Base-by-base conservation (phyloP, 2,113 vertebrate species). In the Prinia subflava region DNA sequence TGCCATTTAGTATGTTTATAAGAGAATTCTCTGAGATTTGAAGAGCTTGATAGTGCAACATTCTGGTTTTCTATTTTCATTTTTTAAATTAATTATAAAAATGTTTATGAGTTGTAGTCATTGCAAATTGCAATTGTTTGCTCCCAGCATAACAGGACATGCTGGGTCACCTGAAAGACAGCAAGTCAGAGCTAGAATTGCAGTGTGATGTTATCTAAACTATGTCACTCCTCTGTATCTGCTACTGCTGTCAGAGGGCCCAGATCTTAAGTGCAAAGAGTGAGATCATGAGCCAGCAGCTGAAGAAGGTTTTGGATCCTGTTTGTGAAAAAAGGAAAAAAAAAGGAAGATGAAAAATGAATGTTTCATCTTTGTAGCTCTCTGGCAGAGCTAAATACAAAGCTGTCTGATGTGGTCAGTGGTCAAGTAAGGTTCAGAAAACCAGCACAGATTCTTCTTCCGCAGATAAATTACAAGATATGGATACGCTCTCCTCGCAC, bases 391-490 rank as follows among this genome's bases (percentile, higher is more conserved):
- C 50, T 77, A 83, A 77, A 88, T 55, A 63, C 63, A 83, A 86
- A 86, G 74, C 27, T 2, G 11, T 24, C 68, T 74, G 37, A n/a
- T 77, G 35, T 71, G 76, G 55, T 83, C 79, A 93, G 44, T 83
- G 76, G 71, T 90, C 71, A 92, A 70, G 42, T 42, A 88, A 88
- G 67, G 47, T 77, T 90, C 87, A 94, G 73, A 80, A 83, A 80
- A 81, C 42, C 33, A 70, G 35, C 18, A 59, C 21, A 73, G 59
- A 89, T 95, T 90, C n/a, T 19, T 96, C 24, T 57, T 81, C 60
- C 33, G 47, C 27, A 86, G 76, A 92, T 41, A 75, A 92, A 86
- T 78, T 55, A 92, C 83, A 92, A 93, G 94, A 92, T 92, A 92
- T 57, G 56, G 86, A 83, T 86, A 56, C 44, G 14, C 28, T 92